Evolutionary conservation across 2,797 vertebrate species (phyloP), one percentile per base, ranked within the genome.

Genomic region (Odontamblyopus rebecca): DNA sequence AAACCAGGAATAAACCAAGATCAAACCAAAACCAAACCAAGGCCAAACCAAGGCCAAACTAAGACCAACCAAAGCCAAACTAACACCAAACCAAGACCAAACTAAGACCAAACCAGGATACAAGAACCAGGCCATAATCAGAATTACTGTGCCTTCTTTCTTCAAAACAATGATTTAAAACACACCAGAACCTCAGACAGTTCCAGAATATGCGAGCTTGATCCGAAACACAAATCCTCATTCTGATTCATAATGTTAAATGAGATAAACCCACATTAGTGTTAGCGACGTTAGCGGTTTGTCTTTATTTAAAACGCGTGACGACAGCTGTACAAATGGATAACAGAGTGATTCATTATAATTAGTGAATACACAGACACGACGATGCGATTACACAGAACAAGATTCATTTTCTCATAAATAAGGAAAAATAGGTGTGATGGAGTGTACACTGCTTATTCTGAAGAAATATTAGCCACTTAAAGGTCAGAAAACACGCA

Each of bases 331-430:
- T n/a, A 62, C 30, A 60, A 60, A 60, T 8, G 57, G 12, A 60
- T 60, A 60, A 60, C 57, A 60, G 35, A 6, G 60, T 38, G 60
- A 61, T 61, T 61, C 35, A 61, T 61, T 61, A 9, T 61, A 9
- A 61, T 61, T 61, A 60, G 16, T 19, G 29, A 61, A 61, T 30
- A 32, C 19, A 29, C 29, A 61, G 27, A 61, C 13, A 7, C 30
- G 60, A 61, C 11, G 60, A 61, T 38, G 35, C 19, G 30, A 38
- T 61, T 32, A 32, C 13, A 38, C n/a, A n/a, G 0, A 44, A 23
- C n/a, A 44, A 15, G 61, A 63, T 26, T 44, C 19, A 63, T 44
- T 63, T 44, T 61, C 60, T 16, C 6, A 30, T 30, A 38, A 61
- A 19, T 35, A 32, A 61, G 60, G 35, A 61, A 18, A n/a, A 61